Percentiles rank a stretch among this genome's conserved stretches.
phyloP scores from a whole-genome alignment of 2,113 vertebrate species.

The Sphyrna mokarran region DNA sequence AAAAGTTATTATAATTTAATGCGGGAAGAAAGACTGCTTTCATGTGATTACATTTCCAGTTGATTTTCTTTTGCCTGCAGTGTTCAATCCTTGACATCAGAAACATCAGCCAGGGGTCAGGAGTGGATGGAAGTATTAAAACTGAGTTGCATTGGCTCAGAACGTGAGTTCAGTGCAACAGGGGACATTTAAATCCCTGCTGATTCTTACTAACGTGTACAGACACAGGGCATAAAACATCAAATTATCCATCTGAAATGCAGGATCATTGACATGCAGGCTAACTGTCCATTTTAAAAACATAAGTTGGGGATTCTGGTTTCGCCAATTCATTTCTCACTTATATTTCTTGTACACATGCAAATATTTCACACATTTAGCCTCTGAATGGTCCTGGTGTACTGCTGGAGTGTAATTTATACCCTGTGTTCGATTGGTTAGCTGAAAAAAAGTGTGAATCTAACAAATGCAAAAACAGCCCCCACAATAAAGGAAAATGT shows the following conservation, averaged over 20 bases:
- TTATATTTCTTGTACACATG: not conserved
- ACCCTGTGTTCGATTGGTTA: not conserved
- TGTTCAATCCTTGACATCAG: not conserved
- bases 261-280: too few species aligned
- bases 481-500: not conserved
- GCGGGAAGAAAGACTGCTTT: not conserved
- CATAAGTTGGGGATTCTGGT: not conserved
- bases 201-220: not conserved
- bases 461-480: not conserved
- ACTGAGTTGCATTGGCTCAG: not conserved
- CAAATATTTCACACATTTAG: not conserved
- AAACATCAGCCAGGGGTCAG: not conserved
- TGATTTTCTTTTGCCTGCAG: not conserved
- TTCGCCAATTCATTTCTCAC: not conserved
- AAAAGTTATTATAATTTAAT: not conserved
- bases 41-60: not conserved
- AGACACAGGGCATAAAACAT: not conserved
- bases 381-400: not conserved
- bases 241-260: not conserved
- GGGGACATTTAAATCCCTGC: not conserved
- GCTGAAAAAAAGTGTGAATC: not conserved
- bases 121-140: not conserved
- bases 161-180: not conserved
- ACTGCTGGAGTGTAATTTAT: not conserved
- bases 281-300: not conserved